Percentiles rank a stretch among this genome's conserved stretches.
phyloP scores from a whole-genome alignment of 2,113 vertebrate genomes.

The Cervus canadensis region DNA sequence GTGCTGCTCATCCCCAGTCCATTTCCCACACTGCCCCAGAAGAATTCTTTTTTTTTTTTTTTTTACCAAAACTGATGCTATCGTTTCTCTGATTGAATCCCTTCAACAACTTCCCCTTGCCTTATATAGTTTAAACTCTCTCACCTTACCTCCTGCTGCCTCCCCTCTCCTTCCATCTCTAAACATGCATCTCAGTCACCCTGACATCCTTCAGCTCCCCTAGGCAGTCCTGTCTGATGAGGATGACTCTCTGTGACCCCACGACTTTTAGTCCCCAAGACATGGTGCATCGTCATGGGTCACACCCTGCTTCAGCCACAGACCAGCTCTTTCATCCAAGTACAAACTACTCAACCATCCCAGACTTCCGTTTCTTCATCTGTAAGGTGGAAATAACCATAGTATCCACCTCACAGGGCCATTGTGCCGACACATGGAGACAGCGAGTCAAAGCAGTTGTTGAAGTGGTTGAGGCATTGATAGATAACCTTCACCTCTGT shows the following conservation, averaged over 20 bases:
- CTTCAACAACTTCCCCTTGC: neutral
- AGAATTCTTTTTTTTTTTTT: neutral
- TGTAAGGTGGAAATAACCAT: neutral
- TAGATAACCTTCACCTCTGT: neutral
- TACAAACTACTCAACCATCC: too few relatives aligned
- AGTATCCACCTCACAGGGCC: neutral
- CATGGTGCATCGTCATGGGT: neutral
- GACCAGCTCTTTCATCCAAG: neutral
- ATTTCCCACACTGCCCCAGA: neutral
- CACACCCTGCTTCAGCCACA: neutral
- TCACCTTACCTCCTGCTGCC: neutral
- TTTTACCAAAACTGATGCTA: neutral
- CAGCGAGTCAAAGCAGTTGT: neutral
- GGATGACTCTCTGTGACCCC: neutral
- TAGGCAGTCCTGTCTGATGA: neutral
- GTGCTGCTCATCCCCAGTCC: too few relatives aligned
- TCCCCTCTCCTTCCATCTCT: neutral
- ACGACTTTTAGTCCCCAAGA: neutral
- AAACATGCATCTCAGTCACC: neutral
- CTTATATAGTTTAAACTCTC: neutral
- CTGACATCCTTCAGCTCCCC: neutral
- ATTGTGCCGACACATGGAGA: neutral
- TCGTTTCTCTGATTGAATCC: neutral
- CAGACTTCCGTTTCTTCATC: neutral
- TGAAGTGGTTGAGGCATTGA: neutral